A percentile compares a stretch with the other conserved stretches of the same genome.
Conservation (phyloP, 1,140 invertebrate species). For the Melitaea cinxia region DNA sequence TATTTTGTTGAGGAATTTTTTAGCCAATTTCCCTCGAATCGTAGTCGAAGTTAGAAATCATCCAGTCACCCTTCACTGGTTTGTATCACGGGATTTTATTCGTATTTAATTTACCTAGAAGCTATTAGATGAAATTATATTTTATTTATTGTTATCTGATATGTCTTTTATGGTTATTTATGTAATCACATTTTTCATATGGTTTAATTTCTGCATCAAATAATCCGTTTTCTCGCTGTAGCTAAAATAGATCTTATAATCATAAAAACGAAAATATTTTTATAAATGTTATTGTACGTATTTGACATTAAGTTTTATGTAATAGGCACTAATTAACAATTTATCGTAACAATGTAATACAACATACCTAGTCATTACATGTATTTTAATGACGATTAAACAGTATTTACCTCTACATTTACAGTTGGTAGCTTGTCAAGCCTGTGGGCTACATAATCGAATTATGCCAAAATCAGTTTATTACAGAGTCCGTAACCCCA, state of each 20-base stretch:
- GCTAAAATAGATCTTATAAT: too few relatives aligned
- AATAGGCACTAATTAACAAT: too few relatives aligned
- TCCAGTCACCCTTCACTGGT: conserved; percentile 67
- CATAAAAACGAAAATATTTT: too few relatives aligned
- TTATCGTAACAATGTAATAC: too few relatives aligned
- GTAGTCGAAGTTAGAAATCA: conserved; percentile 71
- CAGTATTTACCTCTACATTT: conserved; percentile 21
- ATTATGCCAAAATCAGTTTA: conserved; percentile 47
- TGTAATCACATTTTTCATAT: background rate
- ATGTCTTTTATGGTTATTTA: background rate
- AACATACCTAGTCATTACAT: background rate
- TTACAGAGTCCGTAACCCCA: conserved; percentile 50
- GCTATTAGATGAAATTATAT: background rate
- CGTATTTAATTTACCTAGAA: conserved; percentile 31
- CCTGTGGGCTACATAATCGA: conserved; percentile 50
- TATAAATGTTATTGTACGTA: too few relatives aligned
- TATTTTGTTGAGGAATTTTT: conserved; percentile 78
- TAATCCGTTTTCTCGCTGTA: too few relatives aligned
- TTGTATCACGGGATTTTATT: conserved; percentile 30
- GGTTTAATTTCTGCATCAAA: too few relatives aligned
- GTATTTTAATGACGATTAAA: conserved; percentile 19
- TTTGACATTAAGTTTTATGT: too few relatives aligned
- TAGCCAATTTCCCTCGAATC: conserved; percentile 74
- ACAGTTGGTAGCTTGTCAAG: conserved; percentile 36
- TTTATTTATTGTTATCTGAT: background rate